Conservation (phyloP, 2,113 vertebrate genomes). For the Elephantulus edwardii region DNA sequence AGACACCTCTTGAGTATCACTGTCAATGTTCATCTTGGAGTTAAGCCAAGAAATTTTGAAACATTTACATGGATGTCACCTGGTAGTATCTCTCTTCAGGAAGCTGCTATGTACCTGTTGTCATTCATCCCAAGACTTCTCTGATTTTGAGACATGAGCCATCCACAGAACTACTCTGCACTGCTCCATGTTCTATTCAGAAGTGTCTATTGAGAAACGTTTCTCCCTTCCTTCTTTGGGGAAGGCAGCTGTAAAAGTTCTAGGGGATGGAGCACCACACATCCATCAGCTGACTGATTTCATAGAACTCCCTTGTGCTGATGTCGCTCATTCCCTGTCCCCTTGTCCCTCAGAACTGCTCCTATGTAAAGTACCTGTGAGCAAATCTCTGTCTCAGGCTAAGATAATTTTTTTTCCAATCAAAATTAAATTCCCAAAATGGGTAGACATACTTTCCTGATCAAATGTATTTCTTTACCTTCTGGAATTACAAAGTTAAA, state of each 20-base stretch:
- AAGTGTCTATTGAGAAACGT: background rate
- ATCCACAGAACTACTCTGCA: background rate
- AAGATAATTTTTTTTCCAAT: constrained; percentile 5
- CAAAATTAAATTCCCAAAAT: constrained; percentile 11
- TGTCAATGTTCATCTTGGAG: background rate
- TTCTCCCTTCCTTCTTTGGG: background rate
- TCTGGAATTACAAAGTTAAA: constrained; percentile 8
- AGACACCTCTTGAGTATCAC: background rate
- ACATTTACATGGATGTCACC: background rate
- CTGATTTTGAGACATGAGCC: background rate
- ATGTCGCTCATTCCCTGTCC: background rate
- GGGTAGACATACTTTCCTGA: background rate
- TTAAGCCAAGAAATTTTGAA: background rate
- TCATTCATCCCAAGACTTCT: background rate
- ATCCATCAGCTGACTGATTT: background rate
- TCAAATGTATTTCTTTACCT: background rate
- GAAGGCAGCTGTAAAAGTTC: background rate
- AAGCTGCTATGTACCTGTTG: background rate
- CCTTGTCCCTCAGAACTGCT: background rate
- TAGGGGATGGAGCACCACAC: background rate
- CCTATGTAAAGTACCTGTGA: background rate
- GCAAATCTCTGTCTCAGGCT: background rate
- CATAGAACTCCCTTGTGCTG: background rate
- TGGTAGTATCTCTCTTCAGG: background rate
- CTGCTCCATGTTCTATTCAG: background rate